Evolutionary conservation across 2,797 vertebrate species (phyloP).

Genomic region (Silurus lanzhouensis): DNA sequence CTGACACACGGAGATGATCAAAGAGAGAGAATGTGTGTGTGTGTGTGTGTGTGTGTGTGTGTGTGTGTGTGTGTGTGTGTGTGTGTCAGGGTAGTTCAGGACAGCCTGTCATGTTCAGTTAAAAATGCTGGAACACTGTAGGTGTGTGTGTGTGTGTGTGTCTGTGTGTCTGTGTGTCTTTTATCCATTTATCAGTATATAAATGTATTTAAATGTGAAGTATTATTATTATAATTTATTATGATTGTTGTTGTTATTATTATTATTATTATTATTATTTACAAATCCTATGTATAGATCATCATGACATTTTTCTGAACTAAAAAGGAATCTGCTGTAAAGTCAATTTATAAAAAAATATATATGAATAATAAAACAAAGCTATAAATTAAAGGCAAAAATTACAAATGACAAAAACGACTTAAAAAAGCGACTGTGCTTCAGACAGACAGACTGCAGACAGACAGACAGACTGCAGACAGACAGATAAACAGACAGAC

Average conservation of each 20-base stretch:
- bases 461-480: not conserved
- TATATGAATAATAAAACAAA: not conserved
- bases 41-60: slow-evolving; percentile 3
- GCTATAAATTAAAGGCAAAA: not conserved
- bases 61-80: slow-evolving; percentile 21
- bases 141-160: slow-evolving; percentile 21
- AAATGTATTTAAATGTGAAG: no score
- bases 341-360: not conserved
- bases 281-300: no score
- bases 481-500: not conserved
- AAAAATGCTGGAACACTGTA: not conserved
- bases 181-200: not conserved
- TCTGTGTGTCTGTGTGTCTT: slow-evolving; percentile 14
- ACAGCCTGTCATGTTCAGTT: slow-evolving; percentile 13
- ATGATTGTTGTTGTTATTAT: no score
- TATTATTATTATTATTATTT: no score
- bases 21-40: slow-evolving; percentile 16
- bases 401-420: not conserved
- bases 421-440: not conserved
- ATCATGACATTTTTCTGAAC: no score
- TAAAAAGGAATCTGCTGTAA: no score
- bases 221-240: no score
- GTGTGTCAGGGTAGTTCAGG: not conserved
- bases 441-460: not conserved
- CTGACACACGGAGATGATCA: slow-evolving; percentile 71